Base-by-base conservation (phyloP, 1,140 invertebrate genomes). In the Drosophila pallidifrons region DNA sequence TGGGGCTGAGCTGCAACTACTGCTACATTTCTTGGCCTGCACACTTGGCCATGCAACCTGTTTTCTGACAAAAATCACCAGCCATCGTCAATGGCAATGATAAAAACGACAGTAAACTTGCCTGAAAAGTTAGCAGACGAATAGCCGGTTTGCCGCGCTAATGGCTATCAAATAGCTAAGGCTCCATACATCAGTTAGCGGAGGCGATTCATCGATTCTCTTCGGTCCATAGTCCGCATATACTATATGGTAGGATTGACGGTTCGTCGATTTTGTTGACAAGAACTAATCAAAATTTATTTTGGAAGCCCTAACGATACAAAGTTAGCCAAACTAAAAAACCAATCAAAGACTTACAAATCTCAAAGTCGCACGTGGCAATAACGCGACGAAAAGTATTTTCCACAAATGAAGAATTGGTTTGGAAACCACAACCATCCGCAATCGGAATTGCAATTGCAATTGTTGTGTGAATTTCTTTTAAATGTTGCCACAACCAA, bases 11-110 rank as follows among this genome's bases (percentile, higher is more conserved):
- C 52, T 35, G 30, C 52, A 38, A 38, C 46, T 7, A 51, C 63
- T 87, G 82, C 82, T 87, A 87, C 76, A 87, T 41, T 82, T 87
- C 87, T 87, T 87, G 82, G 82, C 79, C 82, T 71, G 87, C 77
- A 87, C 76, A 87, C 69, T 82, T 51, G 67, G 51, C 41, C 38
- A 32, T 45, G 58, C 58, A 79, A 82, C 82, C 82, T 82, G 82
- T 87, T 87, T 79, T 67, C 55, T 49, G 66, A 75, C 52, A 75
- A 58, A 25, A 58, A 74, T 57, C 55, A 68, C 5, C 38, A 47
- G 51, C 43, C 38, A 72, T 49, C 63, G 43, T 30, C 57, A 59
- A 16, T 25, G 52, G 1, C 63, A 60, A 57, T 47, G 63, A 75
- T 77, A 66, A 64, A 74, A 16, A 63, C 77, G 47, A 59, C 11